phyloP scores from a whole-genome alignment of 2,797 vertebrate species.

The Anabacerthia variegaticeps region DNA sequence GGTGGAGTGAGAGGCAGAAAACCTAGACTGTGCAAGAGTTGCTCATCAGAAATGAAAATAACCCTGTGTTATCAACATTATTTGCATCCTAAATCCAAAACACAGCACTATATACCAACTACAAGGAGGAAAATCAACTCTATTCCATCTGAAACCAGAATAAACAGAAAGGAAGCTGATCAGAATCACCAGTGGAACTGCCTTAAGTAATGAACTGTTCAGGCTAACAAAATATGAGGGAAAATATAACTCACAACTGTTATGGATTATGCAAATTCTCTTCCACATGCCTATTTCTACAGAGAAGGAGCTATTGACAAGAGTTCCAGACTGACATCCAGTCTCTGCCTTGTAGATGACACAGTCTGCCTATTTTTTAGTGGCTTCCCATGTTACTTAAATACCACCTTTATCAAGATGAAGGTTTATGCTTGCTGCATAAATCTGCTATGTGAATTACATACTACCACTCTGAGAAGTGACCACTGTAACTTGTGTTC shows the following conservation, averaged over 20 bases:
- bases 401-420: neutral
- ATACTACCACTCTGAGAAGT: neutral
- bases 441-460: neutral
- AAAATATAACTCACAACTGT: neutral
- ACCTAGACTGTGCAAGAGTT: neutral
- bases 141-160: neutral
- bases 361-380: neutral
- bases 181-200: neutral
- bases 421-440: neutral
- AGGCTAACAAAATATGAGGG: neutral
- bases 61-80: neutral
- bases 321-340: neutral
- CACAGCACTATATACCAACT: neutral
- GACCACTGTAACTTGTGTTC: neutral
- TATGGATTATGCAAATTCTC: constrained; percentile 13
- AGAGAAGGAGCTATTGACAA: neutral
- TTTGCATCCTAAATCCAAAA: neutral
- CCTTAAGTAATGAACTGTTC: neutral
- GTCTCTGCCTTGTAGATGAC: neutral
- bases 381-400: neutral
- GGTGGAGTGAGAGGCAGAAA: neutral
- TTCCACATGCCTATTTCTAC: neutral
- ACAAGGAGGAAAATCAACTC: neutral
- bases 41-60: neutral
- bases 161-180: neutral